These are phyloP conservation scores for Cecidostiba fungosa DNA, from an alignment of 2,888 invertebrate genomes.

Conservation along the genomic window DNA sequence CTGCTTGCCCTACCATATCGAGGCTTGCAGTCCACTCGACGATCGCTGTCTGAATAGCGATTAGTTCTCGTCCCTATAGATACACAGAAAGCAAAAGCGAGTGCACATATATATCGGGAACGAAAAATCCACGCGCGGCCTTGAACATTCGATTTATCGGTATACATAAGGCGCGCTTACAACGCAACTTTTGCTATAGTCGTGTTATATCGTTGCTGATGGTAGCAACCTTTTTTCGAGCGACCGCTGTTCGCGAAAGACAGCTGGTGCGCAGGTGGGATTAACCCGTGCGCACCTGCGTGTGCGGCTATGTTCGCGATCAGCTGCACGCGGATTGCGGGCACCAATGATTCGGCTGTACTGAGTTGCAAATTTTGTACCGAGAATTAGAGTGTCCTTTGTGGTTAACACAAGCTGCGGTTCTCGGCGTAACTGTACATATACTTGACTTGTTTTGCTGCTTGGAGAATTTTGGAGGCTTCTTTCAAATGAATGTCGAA, in stretches of 20 bases:
- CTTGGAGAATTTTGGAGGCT: too few species aligned
- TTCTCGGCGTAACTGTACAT: too few species aligned
- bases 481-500: too few species aligned
- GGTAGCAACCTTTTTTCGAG: not conserved
- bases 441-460: too few species aligned
- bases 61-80: not conserved
- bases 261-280: constrained; percentile 49
- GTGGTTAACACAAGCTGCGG: not conserved
- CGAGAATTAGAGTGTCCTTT: not conserved
- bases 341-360: not conserved
- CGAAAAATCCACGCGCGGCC: not conserved
- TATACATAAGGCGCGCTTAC: too few species aligned
- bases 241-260: not conserved
- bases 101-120: not conserved
- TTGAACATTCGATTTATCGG: not conserved
- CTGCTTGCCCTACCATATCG: constrained; percentile 24
- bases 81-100: not conserved
- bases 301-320: not conserved
- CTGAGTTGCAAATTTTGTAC: not conserved
- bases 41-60: constrained; percentile 11
- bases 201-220: not conserved
- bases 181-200: not conserved
- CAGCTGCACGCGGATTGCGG: constrained; percentile 27
- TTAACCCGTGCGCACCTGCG: constrained; percentile 33
- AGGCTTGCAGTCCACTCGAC: not conserved